These are phyloP conservation scores for Gallinago jamesoni DNA, from an alignment of 2,113 vertebrate genomes.

Conservation along the genomic window DNA sequence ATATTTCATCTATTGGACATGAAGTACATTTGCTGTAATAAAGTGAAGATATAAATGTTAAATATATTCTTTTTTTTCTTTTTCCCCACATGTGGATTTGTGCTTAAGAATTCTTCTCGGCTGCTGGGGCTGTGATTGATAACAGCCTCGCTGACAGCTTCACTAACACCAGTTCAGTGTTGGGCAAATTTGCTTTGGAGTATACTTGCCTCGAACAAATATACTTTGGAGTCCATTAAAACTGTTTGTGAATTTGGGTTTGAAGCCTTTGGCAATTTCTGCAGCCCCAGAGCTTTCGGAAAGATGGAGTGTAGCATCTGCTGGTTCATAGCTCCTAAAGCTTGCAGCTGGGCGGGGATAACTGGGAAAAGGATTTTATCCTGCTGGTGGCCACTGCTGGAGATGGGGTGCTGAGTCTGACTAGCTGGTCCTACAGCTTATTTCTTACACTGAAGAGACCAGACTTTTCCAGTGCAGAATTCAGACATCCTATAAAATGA, in stretches of 20 bases:
- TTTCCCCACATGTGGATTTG: neutral
- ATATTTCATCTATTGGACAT: slow-evolving; percentile 27
- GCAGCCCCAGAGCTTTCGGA: neutral
- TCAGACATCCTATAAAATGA: neutral
- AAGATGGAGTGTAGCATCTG: neutral
- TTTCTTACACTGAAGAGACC: no score
- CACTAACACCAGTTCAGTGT: neutral
- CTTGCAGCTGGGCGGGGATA: neutral
- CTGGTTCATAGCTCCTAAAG: neutral
- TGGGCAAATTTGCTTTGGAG: slow-evolving; percentile 45
- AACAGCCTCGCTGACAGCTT: neutral
- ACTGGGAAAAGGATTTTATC: neutral
- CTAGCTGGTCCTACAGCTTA: neutral
- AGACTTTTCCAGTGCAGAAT: neutral
- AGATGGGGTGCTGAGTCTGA: neutral
- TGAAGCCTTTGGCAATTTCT: neutral
- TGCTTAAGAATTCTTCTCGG: neutral
- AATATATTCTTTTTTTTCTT: neutral
- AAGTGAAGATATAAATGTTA: slow-evolving; percentile 17
- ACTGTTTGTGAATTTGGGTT: neutral
- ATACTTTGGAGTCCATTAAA: slow-evolving; percentile 14
- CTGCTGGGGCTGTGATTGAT: slow-evolving; percentile 11
- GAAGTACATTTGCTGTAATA: slow-evolving; percentile 38
- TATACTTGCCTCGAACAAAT: neutral
- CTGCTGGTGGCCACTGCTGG: neutral